Percentiles rank a stretch among this genome's conserved stretches.
Conservation (phyloP, 35 echinoderm and acorn worm species). For the Strongylocentrotus purpuratus region DNA sequence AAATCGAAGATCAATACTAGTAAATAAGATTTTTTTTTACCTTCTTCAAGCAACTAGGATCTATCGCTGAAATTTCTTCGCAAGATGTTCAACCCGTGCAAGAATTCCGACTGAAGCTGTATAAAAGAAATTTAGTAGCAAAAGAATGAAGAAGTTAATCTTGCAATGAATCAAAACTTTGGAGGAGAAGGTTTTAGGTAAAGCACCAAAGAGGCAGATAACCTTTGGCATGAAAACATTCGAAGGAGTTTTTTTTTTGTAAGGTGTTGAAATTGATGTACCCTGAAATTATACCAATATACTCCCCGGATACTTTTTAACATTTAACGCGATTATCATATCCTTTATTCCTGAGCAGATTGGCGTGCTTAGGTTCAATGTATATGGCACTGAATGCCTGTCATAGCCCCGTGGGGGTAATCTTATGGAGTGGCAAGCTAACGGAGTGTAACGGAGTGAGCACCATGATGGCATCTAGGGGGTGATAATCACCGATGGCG, state of each 20-base stretch:
- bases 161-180: neutral
- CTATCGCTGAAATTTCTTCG: neutral
- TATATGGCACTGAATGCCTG: no score
- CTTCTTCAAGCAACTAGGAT: neutral
- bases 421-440: neutral
- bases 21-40: neutral
- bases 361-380: no score
- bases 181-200: neutral
- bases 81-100: neutral
- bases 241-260: neutral
- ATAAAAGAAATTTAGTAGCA: neutral
- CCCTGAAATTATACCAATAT: neutral
- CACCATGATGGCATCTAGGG: neutral
- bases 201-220: neutral
- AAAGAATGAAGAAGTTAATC: neutral
- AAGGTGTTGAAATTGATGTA: neutral
- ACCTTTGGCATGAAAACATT: neutral
- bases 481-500: neutral
- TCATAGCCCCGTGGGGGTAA: neutral
- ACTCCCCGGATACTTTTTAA: neutral
- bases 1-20: neutral
- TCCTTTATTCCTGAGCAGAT: neutral
- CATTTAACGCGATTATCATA: neutral
- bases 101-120: neutral
- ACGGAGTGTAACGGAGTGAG: neutral